phyloP scores from a whole-genome alignment of 23 tunicate species.

The Styela clava region DNA sequence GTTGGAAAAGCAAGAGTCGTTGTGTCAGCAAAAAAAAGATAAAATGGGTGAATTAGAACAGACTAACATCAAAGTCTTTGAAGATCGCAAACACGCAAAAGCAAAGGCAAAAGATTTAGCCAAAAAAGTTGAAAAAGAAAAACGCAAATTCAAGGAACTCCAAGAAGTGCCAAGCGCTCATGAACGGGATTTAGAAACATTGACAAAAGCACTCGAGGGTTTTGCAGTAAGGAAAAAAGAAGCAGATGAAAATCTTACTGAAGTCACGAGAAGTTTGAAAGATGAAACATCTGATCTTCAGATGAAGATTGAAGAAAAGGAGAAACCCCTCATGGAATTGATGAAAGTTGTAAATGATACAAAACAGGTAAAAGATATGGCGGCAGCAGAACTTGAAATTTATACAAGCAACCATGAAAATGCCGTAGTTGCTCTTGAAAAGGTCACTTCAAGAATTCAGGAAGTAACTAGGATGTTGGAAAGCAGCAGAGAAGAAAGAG shows the following conservation, averaged over 20 bases:
- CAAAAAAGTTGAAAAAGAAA: constrained; percentile 60
- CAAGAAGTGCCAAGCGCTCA: constrained; percentile 20
- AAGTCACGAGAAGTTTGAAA: constrained; percentile 50
- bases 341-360: constrained; percentile 75
- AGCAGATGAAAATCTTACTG: constrained; percentile 43
- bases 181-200: constrained; percentile 41
- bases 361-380: constrained; percentile 57
- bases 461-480: constrained; percentile 14
- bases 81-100: constrained; percentile 76
- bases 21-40: constrained; percentile 62
- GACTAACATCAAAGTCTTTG: constrained; percentile 76
- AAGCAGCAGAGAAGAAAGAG: constrained; percentile 21
- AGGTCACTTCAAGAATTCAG: constrained; percentile 39
- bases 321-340: constrained; percentile 42
- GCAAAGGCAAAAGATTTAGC: constrained; percentile 53
- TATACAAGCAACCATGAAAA: constrained; percentile 41
- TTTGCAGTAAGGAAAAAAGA: constrained; percentile 54
- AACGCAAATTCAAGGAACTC: constrained; percentile 30
- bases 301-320: constrained; percentile 40
- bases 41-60: constrained; percentile 82
- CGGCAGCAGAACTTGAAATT: constrained; percentile 48
- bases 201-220: constrained; percentile 35
- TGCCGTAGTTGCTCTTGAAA: constrained; percentile 53
- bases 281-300: constrained; percentile 49
- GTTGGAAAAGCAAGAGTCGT: constrained; percentile 26